These are phyloP conservation scores for Nibea coibor DNA, from an alignment of 2,113 vertebrate species.

Conservation along the genomic window DNA sequence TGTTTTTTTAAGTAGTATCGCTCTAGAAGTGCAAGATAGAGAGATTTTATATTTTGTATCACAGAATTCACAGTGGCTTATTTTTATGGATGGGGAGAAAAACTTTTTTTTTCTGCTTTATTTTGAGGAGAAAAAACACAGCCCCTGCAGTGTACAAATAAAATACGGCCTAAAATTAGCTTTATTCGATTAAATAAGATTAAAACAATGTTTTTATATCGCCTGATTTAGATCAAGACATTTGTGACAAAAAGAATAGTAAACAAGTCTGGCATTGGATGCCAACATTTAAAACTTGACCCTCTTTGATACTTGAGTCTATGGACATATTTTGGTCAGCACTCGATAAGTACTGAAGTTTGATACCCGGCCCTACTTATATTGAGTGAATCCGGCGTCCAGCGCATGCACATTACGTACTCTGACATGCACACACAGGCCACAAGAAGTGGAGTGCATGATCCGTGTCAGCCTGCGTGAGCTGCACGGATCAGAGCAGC, in stretches of 20 bases:
- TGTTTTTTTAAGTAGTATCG: neutral
- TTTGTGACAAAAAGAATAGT: neutral
- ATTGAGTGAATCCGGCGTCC: neutral
- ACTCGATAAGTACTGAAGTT: neutral
- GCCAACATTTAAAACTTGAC: neutral
- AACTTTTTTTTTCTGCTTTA: neutral
- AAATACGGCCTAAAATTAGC: neutral
- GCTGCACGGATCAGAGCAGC: slow-evolving; percentile 3
- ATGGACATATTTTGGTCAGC: neutral
- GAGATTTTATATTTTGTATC: no score
- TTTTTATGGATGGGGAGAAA: neutral
- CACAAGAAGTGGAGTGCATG: slow-evolving; percentile 9
- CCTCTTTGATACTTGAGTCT: neutral
- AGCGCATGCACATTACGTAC: neutral
- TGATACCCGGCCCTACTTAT: neutral
- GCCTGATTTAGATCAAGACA: neutral
- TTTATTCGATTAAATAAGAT: neutral
- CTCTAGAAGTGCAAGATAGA: neutral
- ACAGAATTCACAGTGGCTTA: no score
- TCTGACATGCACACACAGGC: neutral
- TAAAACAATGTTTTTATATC: neutral
- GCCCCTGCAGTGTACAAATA: neutral
- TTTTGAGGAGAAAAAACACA: neutral
- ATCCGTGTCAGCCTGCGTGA: slow-evolving; percentile 26
- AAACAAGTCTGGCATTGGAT: neutral